Evolutionary conservation across 2,113 vertebrate species (phyloP), one percentile per base, ranked within the genome.

Genomic region (Eolophus roseicapilla): DNA sequence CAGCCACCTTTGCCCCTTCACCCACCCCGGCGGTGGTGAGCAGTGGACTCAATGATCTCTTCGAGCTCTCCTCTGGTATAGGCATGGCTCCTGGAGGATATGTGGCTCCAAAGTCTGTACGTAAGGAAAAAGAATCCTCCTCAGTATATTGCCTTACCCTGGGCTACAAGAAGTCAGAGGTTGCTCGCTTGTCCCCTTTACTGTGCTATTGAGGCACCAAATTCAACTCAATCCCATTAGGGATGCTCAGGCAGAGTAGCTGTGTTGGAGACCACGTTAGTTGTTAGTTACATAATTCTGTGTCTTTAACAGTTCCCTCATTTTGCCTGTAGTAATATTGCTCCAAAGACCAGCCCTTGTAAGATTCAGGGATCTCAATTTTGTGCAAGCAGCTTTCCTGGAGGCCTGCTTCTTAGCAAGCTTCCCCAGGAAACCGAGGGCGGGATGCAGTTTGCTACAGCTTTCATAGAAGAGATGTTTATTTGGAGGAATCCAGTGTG

Each of bases 1-100:
- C 99, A 82, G 98, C 98, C 75, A 99, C 99, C 9, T 99, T 99
- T 91, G 99, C 99, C 76, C 99, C 99, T 8, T 99, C 99, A 6
- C 99, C 99, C 25, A 99, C 99, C 49, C 99, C 99, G 5, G 99
- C 99, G 0, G 98, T 99, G 50, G 98, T 99, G 95, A 99, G 98
- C 98, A 98, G 98, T 46, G 99, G 99, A 73, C 98, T 99, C 67
- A 99, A 99, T 46, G 99, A 99, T 97, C 98, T 99, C 88, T 99
- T 99, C 44, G 99, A 99, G 94, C 99, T 99, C 73, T 99, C 99
- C 4, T 98, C 99, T 3, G 98, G 99, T 59, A 99, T 99, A 97
- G 99, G 99, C 97, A 98, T 98, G 98, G 98, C 99, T 76, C 98
- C 99, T 7, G 99, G 99, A 80, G 99, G 99, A 96, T 98, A 98